Base-by-base conservation (phyloP, 1,140 invertebrate species). In the Apolygus lucorum region DNA sequence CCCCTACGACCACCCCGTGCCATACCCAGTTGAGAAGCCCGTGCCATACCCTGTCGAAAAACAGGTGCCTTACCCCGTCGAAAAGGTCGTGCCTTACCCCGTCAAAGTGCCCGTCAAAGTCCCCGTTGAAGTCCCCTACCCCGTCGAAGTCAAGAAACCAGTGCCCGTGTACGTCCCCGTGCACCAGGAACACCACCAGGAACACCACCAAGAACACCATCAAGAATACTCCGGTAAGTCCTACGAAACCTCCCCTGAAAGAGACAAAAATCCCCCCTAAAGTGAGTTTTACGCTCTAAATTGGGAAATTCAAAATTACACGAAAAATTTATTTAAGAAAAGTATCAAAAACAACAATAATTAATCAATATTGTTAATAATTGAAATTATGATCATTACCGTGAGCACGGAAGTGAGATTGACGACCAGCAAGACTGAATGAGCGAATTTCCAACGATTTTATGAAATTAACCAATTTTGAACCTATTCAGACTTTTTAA, bases 61-160 rank as follows among this genome's bases (percentile, higher is more conserved):
- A 73, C 81, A 81, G 74, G 81, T 85, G 63, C 86, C 86, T 21
- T 84, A 82, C 72, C 85, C 86, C 1, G 68, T 73, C 1, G 70
- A 72, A 42, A 72, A 54, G 21, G 54, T 28, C 8, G 70, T 73
- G 8, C 72, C 86, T 28, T 70, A 70, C 28, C 68, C 68, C 25
- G 68, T 70, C 14, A 86, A 88, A 76, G 85, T 88, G 59, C 83
- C 84, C 26, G 82, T 84, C 11, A 82, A 84, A 80, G 81, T 85
- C 63, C 83, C 83, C 54, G 25, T 71, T 28, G 34, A 66, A 65
- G 52, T 71, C 11, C 65, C 73, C 1, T 65, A 70, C 34, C 71
- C 74, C 8, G 70, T 72, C 22, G 49, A 71, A 52, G 69, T 71
- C 63, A 70, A 63, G 62, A 70, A 70, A 28, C 73, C 68, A n/a